Evolutionary conservation across 2,888 invertebrate genomes (phyloP).

Genomic region (Polyommatus iphigenia): DNA sequence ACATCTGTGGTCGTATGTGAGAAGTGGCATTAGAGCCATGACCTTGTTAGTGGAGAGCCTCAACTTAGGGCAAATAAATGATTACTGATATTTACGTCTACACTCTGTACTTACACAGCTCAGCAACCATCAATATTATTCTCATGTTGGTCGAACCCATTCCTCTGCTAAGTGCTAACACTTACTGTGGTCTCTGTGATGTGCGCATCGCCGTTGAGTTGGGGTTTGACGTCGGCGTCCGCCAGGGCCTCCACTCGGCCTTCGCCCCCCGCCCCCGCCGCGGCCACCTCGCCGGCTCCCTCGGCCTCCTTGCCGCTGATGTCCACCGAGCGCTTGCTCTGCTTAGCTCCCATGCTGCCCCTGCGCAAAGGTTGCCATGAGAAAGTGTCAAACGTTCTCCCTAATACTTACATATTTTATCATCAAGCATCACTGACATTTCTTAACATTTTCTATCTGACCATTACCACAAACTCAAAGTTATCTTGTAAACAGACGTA

Average conservation of each 20-base stretch:
- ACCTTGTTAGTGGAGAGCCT: too few relatives aligned
- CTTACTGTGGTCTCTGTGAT: slow-evolving; percentile 81
- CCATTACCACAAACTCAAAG: too few relatives aligned
- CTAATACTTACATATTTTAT: too few relatives aligned
- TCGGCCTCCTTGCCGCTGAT: slow-evolving; percentile 86
- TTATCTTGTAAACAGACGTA: too few relatives aligned
- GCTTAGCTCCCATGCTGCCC: slow-evolving; percentile 89
- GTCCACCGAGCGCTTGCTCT: slow-evolving; percentile 93
- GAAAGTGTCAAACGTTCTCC: slow-evolving; percentile 13
- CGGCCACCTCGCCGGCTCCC: slow-evolving; percentile 77
- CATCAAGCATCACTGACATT: too few relatives aligned
- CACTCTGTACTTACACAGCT: not conserved
- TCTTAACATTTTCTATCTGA: too few relatives aligned
- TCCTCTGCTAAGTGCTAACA: not conserved
- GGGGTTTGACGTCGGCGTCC: slow-evolving; percentile 86
- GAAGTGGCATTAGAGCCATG: too few relatives aligned
- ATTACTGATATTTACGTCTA: too few relatives aligned
- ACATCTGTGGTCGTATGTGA: too few relatives aligned
- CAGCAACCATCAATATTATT: not conserved
- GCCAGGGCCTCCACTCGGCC: slow-evolving; percentile 89
- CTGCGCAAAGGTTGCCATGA: slow-evolving; percentile 40
- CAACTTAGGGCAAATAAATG: too few relatives aligned
- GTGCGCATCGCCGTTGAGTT: slow-evolving; percentile 87
- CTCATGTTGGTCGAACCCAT: too few relatives aligned
- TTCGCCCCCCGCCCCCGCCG: slow-evolving; percentile 81